Evolutionary conservation across 2,888 invertebrate species (phyloP).

Genomic region (Temnothorax ravouxi): DNA sequence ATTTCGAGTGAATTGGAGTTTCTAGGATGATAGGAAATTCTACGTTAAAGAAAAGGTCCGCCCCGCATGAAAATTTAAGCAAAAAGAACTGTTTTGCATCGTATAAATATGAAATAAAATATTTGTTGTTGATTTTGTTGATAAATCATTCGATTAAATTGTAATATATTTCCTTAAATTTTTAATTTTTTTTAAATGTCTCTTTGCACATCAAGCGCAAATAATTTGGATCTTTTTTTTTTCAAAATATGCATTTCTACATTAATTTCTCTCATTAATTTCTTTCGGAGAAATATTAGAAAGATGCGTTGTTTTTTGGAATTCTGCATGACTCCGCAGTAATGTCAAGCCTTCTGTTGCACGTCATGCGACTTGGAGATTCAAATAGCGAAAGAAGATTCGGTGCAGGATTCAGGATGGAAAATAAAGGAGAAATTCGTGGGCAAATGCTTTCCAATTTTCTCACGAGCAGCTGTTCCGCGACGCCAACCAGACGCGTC

Average conservation of each 20-base stretch:
- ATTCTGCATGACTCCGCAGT: slow-evolving; percentile 25
- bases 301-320: background rate
- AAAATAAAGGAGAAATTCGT: slow-evolving; percentile 55
- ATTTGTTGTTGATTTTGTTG: background rate
- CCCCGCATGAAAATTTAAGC: background rate
- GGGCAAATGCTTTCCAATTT: slow-evolving; percentile 69
- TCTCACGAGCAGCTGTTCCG: slow-evolving; percentile 60
- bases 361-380: slow-evolving; percentile 49
- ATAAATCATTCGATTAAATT: slow-evolving; percentile 14
- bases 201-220: background rate
- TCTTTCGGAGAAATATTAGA: background rate
- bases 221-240: slow-evolving; percentile 21
- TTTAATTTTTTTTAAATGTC: background rate
- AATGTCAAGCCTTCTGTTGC: slow-evolving; percentile 51
- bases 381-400: slow-evolving; percentile 36
- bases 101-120: slow-evolving; percentile 8
- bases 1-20: slow-evolving; percentile 16
- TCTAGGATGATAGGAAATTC: background rate
- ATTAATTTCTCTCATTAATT: background rate
- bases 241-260: background rate
- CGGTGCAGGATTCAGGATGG: slow-evolving; percentile 30
- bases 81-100: slow-evolving; percentile 1
- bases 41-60: background rate
- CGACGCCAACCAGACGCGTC: slow-evolving; percentile 58
- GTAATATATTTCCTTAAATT: background rate